phyloP scores from a whole-genome alignment of 2,113 vertebrate genomes.

The Prietella phreatophila region DNA sequence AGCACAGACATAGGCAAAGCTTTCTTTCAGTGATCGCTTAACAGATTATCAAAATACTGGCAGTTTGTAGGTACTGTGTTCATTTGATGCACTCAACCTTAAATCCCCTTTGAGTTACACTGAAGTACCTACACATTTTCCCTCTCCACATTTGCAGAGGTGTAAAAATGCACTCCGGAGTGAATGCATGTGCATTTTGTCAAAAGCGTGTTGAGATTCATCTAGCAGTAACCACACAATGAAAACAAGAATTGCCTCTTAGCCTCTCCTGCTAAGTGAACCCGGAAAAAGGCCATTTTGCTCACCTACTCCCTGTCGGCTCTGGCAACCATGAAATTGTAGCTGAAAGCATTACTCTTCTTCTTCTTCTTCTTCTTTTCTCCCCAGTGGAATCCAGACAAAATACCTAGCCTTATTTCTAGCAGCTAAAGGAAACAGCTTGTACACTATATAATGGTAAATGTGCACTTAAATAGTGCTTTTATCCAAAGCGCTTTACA shows the following conservation, averaged over 20 bases:
- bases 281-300: constrained; percentile 69
- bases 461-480: no score
- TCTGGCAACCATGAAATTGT: constrained; percentile 74
- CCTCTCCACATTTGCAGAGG: constrained; percentile 18
- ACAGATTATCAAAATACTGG: constrained; percentile 2
- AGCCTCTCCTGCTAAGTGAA: constrained; percentile 62
- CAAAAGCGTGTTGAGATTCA: constrained; percentile 49
- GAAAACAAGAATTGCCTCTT: constrained; percentile 58
- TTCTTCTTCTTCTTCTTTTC: constrained; percentile 47
- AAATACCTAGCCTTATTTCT: constrained; percentile 60
- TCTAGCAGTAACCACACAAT: constrained; percentile 66
- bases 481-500: no score
- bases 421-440: no score
- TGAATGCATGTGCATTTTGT: constrained; percentile 36
- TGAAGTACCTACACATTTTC: constrained; percentile 3
- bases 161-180: constrained; percentile 29
- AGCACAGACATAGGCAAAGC: constrained; percentile 56
- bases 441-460: no score
- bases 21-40: constrained; percentile 28
- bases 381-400: constrained; percentile 54
- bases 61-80: not conserved
- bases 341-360: constrained; percentile 60
- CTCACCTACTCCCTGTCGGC: constrained; percentile 62
- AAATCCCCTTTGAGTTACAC: constrained; percentile 18
- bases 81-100: constrained; percentile 1